Percentiles rank a stretch among this genome's conserved stretches.
phyloP scores from a whole-genome alignment of 2,113 vertebrate genomes.

The Epinephelus cyanopodus region DNA sequence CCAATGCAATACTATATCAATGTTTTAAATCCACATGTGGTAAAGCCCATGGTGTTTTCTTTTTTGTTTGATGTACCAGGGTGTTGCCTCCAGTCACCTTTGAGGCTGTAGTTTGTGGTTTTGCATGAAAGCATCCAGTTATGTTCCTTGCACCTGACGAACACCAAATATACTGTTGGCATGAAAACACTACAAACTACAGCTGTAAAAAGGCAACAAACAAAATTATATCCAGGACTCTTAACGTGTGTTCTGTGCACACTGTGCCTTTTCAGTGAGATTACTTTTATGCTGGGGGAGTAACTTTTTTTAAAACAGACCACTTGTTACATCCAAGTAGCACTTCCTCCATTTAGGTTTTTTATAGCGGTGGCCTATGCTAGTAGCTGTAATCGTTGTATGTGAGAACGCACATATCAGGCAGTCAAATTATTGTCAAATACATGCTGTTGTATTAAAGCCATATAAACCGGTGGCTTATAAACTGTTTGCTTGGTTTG shows the following conservation, averaged over 20 bases:
- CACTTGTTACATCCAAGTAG: neutral
- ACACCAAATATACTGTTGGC: neutral
- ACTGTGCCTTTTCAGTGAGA: neutral
- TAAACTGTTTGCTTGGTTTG: neutral
- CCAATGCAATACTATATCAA: too few relatives aligned
- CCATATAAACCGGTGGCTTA: neutral
- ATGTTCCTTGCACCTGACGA: neutral
- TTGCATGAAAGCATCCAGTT: neutral
- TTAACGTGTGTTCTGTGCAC: neutral
- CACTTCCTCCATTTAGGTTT: neutral
- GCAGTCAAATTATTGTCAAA: neutral
- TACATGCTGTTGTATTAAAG: neutral
- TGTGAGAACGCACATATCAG: neutral
- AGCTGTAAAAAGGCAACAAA: neutral
- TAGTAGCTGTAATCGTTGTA: neutral
- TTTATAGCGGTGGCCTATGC: neutral
- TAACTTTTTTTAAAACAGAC: neutral
- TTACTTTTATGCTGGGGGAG: neutral
- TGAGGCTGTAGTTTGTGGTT: neutral
- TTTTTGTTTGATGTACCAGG: neutral
- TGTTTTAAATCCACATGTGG: neutral
- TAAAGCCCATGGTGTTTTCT: neutral
- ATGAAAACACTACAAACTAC: neutral
- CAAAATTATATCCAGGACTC: neutral
- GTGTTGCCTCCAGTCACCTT: neutral